Evolutionary conservation across 2,113 vertebrate species (phyloP).

Genomic region (Pardalotus punctatus): DNA sequence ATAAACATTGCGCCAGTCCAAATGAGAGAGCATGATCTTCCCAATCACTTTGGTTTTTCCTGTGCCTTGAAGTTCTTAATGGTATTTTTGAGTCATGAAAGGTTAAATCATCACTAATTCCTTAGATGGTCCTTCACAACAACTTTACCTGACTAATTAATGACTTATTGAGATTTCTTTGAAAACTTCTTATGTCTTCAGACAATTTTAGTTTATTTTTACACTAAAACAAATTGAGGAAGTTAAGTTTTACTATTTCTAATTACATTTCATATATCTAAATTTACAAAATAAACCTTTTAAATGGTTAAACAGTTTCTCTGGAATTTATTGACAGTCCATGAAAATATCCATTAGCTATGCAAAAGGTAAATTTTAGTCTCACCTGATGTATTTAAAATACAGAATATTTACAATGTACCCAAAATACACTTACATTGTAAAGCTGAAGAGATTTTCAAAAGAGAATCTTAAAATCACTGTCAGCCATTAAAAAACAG

Average conservation of each 20-base stretch:
- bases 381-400: not conserved
- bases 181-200: not conserved
- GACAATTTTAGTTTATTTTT: not conserved
- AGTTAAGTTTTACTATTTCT: not conserved
- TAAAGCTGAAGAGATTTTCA: not conserved
- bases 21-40: not conserved
- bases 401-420: not conserved
- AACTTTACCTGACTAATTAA: not conserved
- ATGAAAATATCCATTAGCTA: not conserved
- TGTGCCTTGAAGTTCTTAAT: not conserved
- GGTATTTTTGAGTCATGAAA: not conserved
- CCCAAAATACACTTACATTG: not conserved
- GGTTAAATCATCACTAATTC: not conserved
- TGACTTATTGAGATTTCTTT: not conserved
- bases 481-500: not conserved
- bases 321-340: not conserved
- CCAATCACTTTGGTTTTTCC: not conserved
- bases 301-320: not conserved
- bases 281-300: not conserved
- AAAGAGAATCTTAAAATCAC: not conserved
- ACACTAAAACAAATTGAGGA: not conserved
- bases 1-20: not conserved
- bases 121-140: not conserved
- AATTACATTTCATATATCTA: not conserved
- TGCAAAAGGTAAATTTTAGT: not conserved